Percentiles rank a stretch among this genome's conserved stretches.
Conservation (phyloP, 2,797 vertebrate genomes). For the Neostethus bicornis region DNA sequence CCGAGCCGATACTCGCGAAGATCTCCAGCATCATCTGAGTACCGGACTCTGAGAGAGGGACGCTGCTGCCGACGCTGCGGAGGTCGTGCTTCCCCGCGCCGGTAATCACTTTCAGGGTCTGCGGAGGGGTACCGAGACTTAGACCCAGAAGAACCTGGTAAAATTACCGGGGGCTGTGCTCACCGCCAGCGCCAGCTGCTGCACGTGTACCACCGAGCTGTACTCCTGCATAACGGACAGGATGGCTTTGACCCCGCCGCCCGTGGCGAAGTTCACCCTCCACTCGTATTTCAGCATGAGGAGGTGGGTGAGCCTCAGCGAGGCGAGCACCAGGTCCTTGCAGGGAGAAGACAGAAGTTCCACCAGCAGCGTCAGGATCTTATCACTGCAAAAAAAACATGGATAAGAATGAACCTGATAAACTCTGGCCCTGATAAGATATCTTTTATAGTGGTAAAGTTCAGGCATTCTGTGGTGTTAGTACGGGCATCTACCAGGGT, state of each 20-base stretch:
- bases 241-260: conserved; percentile 89
- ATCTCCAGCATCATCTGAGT: conserved; percentile 90
- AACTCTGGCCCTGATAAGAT: too few relatives aligned
- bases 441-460: too few relatives aligned
- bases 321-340: conserved; percentile 80
- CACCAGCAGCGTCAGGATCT: conserved; percentile 86
- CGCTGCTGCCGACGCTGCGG: conserved; percentile 62
- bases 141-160: neutral
- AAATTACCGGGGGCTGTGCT: conserved; percentile 48
- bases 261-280: conserved; percentile 88
- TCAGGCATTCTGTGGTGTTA: too few relatives aligned
- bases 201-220: conserved; percentile 76
- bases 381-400: conserved; percentile 78
- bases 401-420: too few relatives aligned
- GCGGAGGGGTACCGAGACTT: conserved; percentile 6
- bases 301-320: conserved; percentile 83
- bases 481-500: too few relatives aligned
- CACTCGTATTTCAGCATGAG: conserved; percentile 87
- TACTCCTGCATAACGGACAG: conserved; percentile 90
- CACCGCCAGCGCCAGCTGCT: conserved; percentile 89
- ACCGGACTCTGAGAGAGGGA: conserved; percentile 79
- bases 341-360: conserved; percentile 83
- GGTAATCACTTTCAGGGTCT: conserved; percentile 91
- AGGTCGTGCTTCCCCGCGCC: conserved; percentile 83
- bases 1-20: conserved; percentile 90